Evolutionary conservation across 2,113 vertebrate genomes (phyloP), one percentile per base, ranked within the genome.

Genomic region (Orientallactaga bullata): DNA sequence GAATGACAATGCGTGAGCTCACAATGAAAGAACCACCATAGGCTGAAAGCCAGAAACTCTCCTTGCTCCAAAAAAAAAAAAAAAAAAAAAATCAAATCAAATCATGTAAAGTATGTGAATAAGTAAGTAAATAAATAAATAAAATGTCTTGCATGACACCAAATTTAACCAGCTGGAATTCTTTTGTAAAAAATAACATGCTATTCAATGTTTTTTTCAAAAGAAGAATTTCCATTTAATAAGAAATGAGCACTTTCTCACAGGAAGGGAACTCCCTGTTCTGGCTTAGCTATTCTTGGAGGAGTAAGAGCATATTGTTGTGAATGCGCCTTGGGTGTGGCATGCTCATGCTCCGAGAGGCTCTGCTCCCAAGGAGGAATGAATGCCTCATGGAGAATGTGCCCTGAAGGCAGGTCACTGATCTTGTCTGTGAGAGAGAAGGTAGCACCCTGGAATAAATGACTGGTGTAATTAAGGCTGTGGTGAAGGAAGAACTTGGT

Each of bases 121-220:
- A 47, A 47, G 8, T 8, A 47, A 47, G 42, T 47, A 47, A 47
- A 47, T 47, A 47, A 47, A 47, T 47, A 47, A 47, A 47, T 47
- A 47, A 47, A 47, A 47, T 77, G 76, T 93, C 37, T 51, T 30
- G 73, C 26, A 39, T 65, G 37, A 80, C 63, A 77, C 61, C 95
- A 92, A 95, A 95, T 95, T 91, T 95, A 97, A 77, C 79, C 32
- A 65, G 85, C 85, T 92, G 85, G n/a, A 81, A 88, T 92, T 85
- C 42, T 85, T 94, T 94, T 91, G 73, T 37, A 72, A 95, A 96
- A 96, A 83, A 47, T 55, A 95, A 18, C 28, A 80, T 85, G 82
- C 55, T 85, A 84, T 85, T 95, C 72, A 94, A 77, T 7, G 88
- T 94, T 68, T 96, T 95, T 73, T 12, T 47, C 86, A 89, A 91